Base-by-base conservation (phyloP, 2,888 invertebrate genomes). In the Agrochola circellaris region DNA sequence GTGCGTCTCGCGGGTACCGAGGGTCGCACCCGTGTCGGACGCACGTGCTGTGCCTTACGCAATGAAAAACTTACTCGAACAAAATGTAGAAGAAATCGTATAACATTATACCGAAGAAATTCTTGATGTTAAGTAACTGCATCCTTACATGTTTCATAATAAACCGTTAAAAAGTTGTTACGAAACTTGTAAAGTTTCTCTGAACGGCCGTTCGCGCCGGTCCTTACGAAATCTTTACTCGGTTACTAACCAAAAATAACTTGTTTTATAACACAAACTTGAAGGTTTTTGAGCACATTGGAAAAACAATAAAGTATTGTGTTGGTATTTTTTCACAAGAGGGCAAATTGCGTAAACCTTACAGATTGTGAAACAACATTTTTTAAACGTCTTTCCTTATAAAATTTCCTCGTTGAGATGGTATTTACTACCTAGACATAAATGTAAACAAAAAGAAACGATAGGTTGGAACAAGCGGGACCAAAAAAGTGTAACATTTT, bases 11-110 rank as follows among this genome's bases (percentile, higher is more conserved):
- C 84, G 90, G 90, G 90, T 85, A 84, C 83, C 88, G 90, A 90
- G 93, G 91, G 90, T 90, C 90, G 89, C 81, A 90, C 93, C 94
- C 93, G 90, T 93, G 95, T 95, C 95, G 93, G 89, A 87, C 80
- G 90, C 95, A 95, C 94, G 92, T 95, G 95, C 84, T 88, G 77
- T 83, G 79, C 89, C 88, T 91, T 90, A 84, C 90, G 89, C 89
- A 91, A 83, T 51, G 30, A 86, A 72, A 86, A 79, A 75, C 62
- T 75, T 58, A 56, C 5, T 75, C 62, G 54, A 75, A 76, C 51
- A 65, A 82, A 42, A 56, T 17, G 45, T 62, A 62, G 56, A 75
- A 51, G 75, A 86, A 86, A 74, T n/a, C 70, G 13, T 77, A 79
- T 23, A 85, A 82, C 62, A 38, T 45, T 34, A 62, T 70, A 48